Evolutionary conservation across 2,888 invertebrate genomes (phyloP).

Genomic region (Ptilodon capucinus): DNA sequence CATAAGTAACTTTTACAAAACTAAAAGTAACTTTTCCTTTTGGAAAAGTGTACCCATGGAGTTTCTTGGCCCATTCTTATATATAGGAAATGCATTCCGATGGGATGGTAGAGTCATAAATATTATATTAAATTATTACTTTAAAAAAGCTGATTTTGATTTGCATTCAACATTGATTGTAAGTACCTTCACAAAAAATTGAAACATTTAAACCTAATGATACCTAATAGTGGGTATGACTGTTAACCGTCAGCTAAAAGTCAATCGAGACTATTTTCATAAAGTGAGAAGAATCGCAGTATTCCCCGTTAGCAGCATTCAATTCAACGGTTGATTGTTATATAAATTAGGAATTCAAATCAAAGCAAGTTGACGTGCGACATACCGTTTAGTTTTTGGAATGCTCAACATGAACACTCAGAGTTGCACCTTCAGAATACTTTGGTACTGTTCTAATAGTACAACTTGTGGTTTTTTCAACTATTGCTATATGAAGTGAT

Average conservation of each 20-base stretch:
- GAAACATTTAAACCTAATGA: not conserved
- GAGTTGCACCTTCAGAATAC: slow-evolving; percentile 14
- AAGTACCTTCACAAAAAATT: not conserved
- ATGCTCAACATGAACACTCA: slow-evolving; percentile 32
- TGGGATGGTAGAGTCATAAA: too few relatives aligned
- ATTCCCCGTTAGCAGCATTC: slow-evolving; percentile 10
- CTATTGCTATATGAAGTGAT: too few relatives aligned
- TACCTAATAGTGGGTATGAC: too few relatives aligned
- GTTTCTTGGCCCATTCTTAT: too few relatives aligned
- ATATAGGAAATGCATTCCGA: too few relatives aligned
- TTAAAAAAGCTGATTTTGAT: too few relatives aligned
- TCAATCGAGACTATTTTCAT: slow-evolving; percentile 25
- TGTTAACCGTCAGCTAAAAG: not conserved
- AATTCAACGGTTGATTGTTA: slow-evolving; percentile 36
- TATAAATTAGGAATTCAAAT: slow-evolving; percentile 44
- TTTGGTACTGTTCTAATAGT: slow-evolving; percentile 4
- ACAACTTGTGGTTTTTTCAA: not conserved
- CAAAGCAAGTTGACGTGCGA: slow-evolving; percentile 30
- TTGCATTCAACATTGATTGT: not conserved
- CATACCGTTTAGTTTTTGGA: slow-evolving; percentile 36
- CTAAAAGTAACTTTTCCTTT: too few relatives aligned
- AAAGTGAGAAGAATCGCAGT: slow-evolving; percentile 17
- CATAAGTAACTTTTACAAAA: too few relatives aligned
- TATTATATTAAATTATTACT: too few relatives aligned
- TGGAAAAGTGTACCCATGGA: too few relatives aligned